phyloP scores from a whole-genome alignment of 2,888 invertebrate species.

The Steromphala cineraria region DNA sequence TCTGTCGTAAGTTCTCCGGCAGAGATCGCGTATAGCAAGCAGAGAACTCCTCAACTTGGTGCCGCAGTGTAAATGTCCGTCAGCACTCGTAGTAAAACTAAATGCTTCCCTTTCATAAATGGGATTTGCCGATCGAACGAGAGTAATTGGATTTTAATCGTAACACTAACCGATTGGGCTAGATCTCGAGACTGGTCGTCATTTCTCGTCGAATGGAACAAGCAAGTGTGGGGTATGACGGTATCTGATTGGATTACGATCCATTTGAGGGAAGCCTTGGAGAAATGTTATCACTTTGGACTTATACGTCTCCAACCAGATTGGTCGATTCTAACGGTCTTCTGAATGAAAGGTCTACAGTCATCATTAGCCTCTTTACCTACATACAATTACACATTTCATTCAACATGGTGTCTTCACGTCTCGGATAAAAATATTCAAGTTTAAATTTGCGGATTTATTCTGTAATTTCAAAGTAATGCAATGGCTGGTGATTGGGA shows the following conservation, averaged over 20 bases:
- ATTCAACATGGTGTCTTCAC: no score
- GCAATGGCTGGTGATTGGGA: no score
- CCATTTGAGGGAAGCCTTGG: not conserved
- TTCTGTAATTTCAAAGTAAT: no score
- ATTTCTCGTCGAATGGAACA: not conserved
- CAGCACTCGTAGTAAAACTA: not conserved
- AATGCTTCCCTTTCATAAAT: constrained; percentile 15
- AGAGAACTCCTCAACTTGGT: constrained; percentile 8
- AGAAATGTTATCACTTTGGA: not conserved
- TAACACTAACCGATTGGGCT: not conserved
- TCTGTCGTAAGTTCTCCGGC: constrained; percentile 16
- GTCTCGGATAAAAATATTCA: no score
- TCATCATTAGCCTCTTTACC: not conserved
- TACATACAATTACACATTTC: not conserved
- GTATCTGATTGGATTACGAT: not conserved
- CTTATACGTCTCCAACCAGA: not conserved
- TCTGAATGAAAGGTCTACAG: not conserved
- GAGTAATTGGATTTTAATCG: not conserved
- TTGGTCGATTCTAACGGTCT: constrained; percentile 3
- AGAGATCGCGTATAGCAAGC: constrained; percentile 4
- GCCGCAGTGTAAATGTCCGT: not conserved
- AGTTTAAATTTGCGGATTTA: no score
- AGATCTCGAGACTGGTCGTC: not conserved
- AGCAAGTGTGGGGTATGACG: not conserved
- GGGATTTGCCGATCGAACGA: not conserved